Evolutionary conservation across 2,888 invertebrate species (phyloP).

Genomic region (Monoplex corrugatus): DNA sequence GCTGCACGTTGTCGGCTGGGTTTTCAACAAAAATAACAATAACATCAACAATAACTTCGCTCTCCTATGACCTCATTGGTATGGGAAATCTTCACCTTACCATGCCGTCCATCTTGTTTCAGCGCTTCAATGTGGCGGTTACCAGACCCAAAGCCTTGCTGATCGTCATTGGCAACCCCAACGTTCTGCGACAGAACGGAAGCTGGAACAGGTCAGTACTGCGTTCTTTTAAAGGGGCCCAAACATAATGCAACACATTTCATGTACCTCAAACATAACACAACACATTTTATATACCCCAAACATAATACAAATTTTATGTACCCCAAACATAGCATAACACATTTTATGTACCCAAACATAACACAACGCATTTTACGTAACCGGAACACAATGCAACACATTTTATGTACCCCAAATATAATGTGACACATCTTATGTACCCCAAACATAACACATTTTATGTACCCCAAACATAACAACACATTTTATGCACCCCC

Average conservation of each 20-base stretch:
- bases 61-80: no score
- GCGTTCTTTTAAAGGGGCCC: neutral
- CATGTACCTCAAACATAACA: neutral
- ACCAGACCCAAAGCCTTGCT: conserved; percentile 76
- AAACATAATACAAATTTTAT: no score
- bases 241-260: no score
- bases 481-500: no score
- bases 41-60: no score
- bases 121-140: conserved; percentile 78
- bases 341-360: no score
- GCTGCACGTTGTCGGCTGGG: neutral
- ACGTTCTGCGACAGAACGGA: conserved; percentile 67
- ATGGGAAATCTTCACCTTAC: neutral
- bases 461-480: no score
- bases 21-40: neutral
- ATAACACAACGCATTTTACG: neutral
- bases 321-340: no score
- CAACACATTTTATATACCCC: neutral
- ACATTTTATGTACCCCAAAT: no score
- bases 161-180: conserved; percentile 76
- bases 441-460: no score
- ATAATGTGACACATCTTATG: no score
- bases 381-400: neutral
- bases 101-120: conserved; percentile 40
- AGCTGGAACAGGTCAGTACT: conserved; percentile 62